Base-by-base conservation (phyloP, 2,888 invertebrate genomes). In the Ichneumon xanthorius region DNA sequence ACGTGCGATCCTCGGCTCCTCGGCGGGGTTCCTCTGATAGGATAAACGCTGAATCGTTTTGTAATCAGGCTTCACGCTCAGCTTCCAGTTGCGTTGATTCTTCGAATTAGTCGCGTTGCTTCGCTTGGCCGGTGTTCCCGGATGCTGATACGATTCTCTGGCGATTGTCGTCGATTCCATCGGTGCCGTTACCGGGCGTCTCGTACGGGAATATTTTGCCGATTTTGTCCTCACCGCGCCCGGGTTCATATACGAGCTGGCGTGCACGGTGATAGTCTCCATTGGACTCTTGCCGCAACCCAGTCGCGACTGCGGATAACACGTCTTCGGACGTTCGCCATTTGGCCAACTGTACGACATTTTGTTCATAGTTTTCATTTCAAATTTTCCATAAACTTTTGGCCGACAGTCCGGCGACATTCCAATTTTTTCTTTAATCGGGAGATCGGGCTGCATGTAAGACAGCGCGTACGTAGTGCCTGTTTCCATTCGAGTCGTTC, bases 41-140 rank as follows among this genome's bases (percentile, higher is more conserved):
- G 90, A 89, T 4, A 88, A 67, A 2, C 80, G 84, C 70, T 80
- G 85, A 6, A 86, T 79, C 5, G 91, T 89, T 5, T 83, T 78
- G 80, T 89, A 90, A 72, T 90, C 88, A n/a, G 87, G 88, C n/a
- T 85, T 86, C 14, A 79, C 85, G 33, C 85, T 88, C 1, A 86
- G 87, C 30, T 85, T 85, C 86, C 88, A 84, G 30, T 71, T 79
- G 4, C 55, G 19, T 55, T 76, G 73, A 71, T 55, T 55, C 14
- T 78, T 82, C 16, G 33, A 67, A 19, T 73, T 80, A n/a, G 6
- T 75, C 22, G 79, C 53, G 14, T 14, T 50, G 9, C n/a, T 22
- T 19, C 75, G 72, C 67, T 67, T 80, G 6, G 11, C 45, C 72
- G 76, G 14, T 48, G 40, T 5, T 30, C 67, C 71, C 16, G 87